Evolutionary conservation across 1,140 invertebrate genomes (phyloP).

Genomic region (Drosophila chauvacae): DNA sequence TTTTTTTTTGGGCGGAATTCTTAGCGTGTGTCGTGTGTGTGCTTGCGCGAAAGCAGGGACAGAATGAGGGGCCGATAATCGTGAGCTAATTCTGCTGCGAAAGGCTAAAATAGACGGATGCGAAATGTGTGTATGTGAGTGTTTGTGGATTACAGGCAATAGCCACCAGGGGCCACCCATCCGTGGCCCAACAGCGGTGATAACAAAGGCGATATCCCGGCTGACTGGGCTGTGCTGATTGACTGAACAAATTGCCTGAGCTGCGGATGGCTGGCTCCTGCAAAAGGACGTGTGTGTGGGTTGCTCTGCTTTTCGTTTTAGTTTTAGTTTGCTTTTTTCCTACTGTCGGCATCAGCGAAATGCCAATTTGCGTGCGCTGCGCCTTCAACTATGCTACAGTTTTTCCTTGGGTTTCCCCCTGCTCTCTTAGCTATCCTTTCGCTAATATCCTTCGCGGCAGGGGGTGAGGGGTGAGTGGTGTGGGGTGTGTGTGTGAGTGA

Average conservation of each 20-base stretch:
- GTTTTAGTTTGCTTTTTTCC: conserved; percentile 8
- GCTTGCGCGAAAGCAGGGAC: conserved; percentile 52
- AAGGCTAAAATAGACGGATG: conserved; percentile 47
- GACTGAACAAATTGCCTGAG: conserved; percentile 30
- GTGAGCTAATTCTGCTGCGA: conserved; percentile 37
- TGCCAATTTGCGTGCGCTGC: conserved; percentile 66
- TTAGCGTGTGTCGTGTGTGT: conserved; percentile 73
- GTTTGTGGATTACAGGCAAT: conserved; percentile 10
- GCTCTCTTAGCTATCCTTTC: conserved; percentile 15
- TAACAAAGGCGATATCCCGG: conserved; percentile 27
- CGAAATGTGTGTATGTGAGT: not conserved
- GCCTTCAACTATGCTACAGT: conserved; percentile 70
- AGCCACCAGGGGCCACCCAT: conserved; percentile 24
- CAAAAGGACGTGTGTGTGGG: not conserved
- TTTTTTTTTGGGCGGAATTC: conserved; percentile 81
- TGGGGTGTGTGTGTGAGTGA: conserved; percentile 25
- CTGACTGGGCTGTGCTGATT: conserved; percentile 36
- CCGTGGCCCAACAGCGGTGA: conserved; percentile 27
- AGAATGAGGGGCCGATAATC: conserved; percentile 24
- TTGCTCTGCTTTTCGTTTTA: not conserved
- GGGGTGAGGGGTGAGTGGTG: conserved; percentile 7
- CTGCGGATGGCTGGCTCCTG: conserved; percentile 25
- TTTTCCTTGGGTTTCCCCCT: conserved; percentile 32
- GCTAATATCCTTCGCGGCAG: conserved; percentile 15
- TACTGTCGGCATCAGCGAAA: conserved; percentile 34